Conservation (phyloP, 2,888 invertebrate species). For the Hipparchia sbordonii region DNA sequence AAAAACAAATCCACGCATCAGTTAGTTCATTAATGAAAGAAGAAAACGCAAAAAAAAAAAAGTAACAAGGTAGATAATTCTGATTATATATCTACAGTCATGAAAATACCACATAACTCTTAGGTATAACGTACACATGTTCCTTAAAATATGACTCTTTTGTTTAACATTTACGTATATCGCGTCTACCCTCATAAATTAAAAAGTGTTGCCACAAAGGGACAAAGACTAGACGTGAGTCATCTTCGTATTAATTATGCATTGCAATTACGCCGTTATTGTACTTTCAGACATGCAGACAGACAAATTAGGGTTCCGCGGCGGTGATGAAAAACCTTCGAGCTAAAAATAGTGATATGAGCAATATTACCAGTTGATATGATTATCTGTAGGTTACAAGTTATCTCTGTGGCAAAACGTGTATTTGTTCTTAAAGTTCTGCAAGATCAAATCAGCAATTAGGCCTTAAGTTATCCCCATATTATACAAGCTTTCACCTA, state of each 20-base stretch:
- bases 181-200: constrained; percentile 43
- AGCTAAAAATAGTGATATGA: not conserved
- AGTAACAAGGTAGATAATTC: too few relatives aligned
- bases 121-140: constrained; percentile 20
- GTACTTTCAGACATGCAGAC: constrained; percentile 48
- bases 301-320: constrained; percentile 44
- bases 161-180: constrained; percentile 43
- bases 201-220: constrained; percentile 47
- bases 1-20: too few relatives aligned
- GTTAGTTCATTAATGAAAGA: too few relatives aligned
- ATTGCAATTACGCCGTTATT: constrained; percentile 51
- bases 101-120: not conserved
- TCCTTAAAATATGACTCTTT: constrained; percentile 37
- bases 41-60: too few relatives aligned
- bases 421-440: too few relatives aligned
- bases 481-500: too few relatives aligned
- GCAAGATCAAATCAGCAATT: too few relatives aligned
- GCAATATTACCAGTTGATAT: too few relatives aligned
- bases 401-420: too few relatives aligned
- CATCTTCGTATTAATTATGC: constrained; percentile 54
- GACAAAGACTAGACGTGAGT: constrained; percentile 53
- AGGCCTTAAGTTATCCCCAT: too few relatives aligned
- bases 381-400: too few relatives aligned
- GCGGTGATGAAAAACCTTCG: not conserved
- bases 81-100: too few relatives aligned